phyloP scores from a whole-genome alignment of 1,140 invertebrate species.

The Saccostrea glomerata region DNA sequence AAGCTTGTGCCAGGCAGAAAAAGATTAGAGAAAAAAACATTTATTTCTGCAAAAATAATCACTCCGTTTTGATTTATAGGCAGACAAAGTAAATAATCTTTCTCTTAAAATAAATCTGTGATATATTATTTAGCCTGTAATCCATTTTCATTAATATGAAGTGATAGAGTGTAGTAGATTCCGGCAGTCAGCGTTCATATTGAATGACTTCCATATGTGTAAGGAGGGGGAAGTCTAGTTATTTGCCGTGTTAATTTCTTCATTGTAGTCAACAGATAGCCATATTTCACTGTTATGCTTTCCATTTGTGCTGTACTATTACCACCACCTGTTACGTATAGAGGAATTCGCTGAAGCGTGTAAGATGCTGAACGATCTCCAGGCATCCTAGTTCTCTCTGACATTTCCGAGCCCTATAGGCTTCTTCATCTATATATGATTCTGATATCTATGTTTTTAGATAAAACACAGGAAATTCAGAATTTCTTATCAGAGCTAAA shows the following conservation, averaged over 20 bases:
- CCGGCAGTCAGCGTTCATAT: neutral
- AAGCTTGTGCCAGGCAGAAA: neutral
- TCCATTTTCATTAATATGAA: neutral
- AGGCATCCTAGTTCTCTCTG: neutral
- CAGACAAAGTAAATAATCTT: neutral
- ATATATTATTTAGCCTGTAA: constrained; percentile 2
- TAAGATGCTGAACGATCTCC: neutral
- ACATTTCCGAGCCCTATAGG: neutral
- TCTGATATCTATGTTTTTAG: neutral
- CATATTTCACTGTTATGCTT: neutral
- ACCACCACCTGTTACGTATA: constrained; percentile 11
- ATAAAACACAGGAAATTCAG: constrained; percentile 30
- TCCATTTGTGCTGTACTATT: neutral
- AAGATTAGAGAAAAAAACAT: neutral
- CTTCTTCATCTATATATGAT: neutral
- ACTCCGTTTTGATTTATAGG: neutral
- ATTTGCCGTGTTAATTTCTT: constrained; percentile 23
- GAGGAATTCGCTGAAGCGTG: neutral
- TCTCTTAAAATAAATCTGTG: constrained; percentile 6
- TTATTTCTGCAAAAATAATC: neutral
- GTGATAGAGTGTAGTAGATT: neutral
- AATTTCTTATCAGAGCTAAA: constrained; percentile 5
- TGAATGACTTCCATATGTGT: neutral
- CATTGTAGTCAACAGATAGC: neutral
- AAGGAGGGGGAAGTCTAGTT: neutral